These are phyloP conservation scores for Gorsachius magnificus DNA, from an alignment of 2,797 vertebrate genomes.

Conservation along the genomic window DNA sequence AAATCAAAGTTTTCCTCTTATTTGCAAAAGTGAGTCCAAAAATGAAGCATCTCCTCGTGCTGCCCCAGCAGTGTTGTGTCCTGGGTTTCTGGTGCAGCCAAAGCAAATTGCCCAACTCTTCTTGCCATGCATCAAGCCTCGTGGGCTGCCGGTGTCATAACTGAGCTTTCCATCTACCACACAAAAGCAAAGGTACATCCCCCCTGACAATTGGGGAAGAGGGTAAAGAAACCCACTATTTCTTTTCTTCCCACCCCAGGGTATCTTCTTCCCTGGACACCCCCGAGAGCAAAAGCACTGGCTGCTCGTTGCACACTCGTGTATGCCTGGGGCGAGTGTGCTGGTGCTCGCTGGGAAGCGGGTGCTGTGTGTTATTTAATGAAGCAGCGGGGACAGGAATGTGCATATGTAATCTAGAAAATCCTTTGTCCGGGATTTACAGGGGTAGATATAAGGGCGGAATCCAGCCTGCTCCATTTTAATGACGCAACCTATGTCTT, in stretches of 20 bases:
- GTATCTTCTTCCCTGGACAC: background rate
- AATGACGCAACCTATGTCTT: background rate
- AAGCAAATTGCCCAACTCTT: background rate
- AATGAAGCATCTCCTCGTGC: accelerated
- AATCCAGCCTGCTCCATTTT: background rate
- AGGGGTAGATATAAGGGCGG: background rate
- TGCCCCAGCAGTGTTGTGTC: accelerated
- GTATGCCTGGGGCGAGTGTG: background rate
- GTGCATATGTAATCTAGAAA: background rate
- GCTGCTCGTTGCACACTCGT: background rate
- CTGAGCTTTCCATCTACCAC: background rate
- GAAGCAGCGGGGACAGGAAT: slow-evolving; percentile 15
- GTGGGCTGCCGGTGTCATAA: accelerated
- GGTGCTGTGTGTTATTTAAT: background rate
- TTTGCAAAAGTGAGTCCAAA: background rate
- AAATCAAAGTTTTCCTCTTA: background rate
- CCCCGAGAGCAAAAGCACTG: background rate
- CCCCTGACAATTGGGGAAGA: accelerated
- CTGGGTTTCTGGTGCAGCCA: background rate
- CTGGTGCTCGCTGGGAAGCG: accelerated
- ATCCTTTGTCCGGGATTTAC: background rate
- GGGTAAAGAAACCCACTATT: too few species aligned
- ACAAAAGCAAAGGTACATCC: background rate
- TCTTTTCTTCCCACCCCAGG: too few species aligned
- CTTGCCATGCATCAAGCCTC: background rate